phyloP scores from a whole-genome alignment of 1,140 invertebrate species.

The Drosophila novamexicana region DNA sequence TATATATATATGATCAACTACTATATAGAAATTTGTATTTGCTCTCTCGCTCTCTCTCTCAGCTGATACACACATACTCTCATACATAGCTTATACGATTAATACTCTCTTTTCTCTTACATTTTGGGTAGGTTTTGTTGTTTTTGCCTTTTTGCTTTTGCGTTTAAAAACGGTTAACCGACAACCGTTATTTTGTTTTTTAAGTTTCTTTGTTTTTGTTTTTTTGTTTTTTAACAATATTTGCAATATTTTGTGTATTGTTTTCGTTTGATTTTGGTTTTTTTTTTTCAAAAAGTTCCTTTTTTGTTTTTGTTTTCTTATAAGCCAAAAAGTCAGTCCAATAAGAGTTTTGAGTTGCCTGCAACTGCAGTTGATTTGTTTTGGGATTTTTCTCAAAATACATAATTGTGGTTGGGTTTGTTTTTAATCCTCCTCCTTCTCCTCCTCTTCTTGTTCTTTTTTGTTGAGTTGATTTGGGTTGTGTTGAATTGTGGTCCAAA shows the following conservation, averaged over 20 bases:
- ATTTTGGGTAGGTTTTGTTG: slow-evolving; percentile 17
- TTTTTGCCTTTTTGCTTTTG: slow-evolving; percentile 12
- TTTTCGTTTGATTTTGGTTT: slow-evolving; percentile 42
- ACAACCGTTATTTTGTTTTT: slow-evolving; percentile 59
- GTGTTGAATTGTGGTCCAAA: slow-evolving; percentile 74
- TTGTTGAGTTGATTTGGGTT: slow-evolving; percentile 38
- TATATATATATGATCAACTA: slow-evolving; percentile 21
- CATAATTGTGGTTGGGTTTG: slow-evolving; percentile 67
- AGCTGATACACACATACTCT: slow-evolving; percentile 36
- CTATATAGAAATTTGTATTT: slow-evolving; percentile 22
- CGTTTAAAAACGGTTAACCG: slow-evolving; percentile 46
- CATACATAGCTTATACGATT: slow-evolving; percentile 56
- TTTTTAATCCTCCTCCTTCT: slow-evolving; percentile 15
- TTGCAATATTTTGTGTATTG: slow-evolving; percentile 80
- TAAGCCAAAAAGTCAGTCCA: slow-evolving; percentile 83
- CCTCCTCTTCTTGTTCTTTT: neutral
- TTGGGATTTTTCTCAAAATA: slow-evolving; percentile 63
- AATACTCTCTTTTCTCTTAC: slow-evolving; percentile 62
- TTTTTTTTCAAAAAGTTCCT: slow-evolving; percentile 72
- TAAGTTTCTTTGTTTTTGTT: slow-evolving; percentile 47
- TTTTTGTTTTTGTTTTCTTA: slow-evolving; percentile 37
- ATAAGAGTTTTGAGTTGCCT: slow-evolving; percentile 83
- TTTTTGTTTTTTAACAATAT: slow-evolving; percentile 51
- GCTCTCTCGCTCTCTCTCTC: neutral
- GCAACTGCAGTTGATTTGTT: slow-evolving; percentile 83